A percentile compares a stretch with the other conserved stretches of the same genome.
Evolutionary conservation across 2,888 invertebrate genomes (phyloP).

Genomic region (Microplitis manilae): DNA sequence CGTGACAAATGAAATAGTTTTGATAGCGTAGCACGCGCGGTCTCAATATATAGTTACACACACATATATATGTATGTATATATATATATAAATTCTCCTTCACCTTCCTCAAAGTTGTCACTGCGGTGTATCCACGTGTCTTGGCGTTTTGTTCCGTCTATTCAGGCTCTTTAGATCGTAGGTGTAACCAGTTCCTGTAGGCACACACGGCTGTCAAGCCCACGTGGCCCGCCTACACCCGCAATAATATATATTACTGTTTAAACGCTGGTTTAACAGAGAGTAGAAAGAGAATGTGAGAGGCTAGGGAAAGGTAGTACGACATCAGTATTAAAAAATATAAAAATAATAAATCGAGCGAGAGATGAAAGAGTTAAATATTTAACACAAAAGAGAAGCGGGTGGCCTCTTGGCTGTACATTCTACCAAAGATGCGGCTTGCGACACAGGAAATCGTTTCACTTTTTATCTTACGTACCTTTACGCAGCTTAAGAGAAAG

Average conservation of each 20-base stretch:
- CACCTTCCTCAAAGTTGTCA: slow-evolving; percentile 19
- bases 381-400: slow-evolving; percentile 23
- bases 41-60: neutral
- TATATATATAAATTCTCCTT: neutral
- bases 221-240: slow-evolving; percentile 70
- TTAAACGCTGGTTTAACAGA: slow-evolving; percentile 28
- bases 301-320: neutral
- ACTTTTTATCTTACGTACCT: slow-evolving; percentile 49
- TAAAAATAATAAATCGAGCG: slow-evolving; percentile 28
- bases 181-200: slow-evolving; percentile 70
- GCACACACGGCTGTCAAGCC: slow-evolving; percentile 67
- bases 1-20: neutral
- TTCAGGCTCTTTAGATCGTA: slow-evolving; percentile 51
- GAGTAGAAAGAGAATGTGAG: slow-evolving; percentile 24
- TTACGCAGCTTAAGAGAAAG: slow-evolving; percentile 19
- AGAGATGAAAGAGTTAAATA: slow-evolving; percentile 26
- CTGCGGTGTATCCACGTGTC: slow-evolving; percentile 4
- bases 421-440: slow-evolving; percentile 58
- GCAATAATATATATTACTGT: slow-evolving; percentile 44
- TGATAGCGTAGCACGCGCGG: slow-evolving; percentile 12
- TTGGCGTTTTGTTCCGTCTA: slow-evolving; percentile 16
- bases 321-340: slow-evolving; percentile 28
- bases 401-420: neutral
- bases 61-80: neutral
- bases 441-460: slow-evolving; percentile 68